Percentiles rank a stretch among this genome's conserved stretches.
Evolutionary conservation across 2,888 invertebrate genomes (phyloP).

Genomic region (Luffia ferchaultella): DNA sequence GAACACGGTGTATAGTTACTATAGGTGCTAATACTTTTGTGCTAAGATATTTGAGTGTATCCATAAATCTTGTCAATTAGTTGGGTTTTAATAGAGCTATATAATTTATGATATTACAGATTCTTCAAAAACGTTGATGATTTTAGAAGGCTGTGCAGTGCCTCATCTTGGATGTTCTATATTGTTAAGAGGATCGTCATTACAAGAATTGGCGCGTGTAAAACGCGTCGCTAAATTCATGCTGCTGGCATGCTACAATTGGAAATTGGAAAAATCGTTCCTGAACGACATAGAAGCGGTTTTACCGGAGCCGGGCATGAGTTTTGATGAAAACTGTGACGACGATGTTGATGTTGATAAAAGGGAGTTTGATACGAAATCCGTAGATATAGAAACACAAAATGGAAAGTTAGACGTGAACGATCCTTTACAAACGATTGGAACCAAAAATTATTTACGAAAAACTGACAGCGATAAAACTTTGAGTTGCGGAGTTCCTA

Average conservation of each 20-base stretch:
- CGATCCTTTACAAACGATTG: conserved; percentile 27
- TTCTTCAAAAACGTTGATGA: conserved; percentile 87
- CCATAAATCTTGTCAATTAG: too few relatives aligned
- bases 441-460: conserved; percentile 16
- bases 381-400: conserved; percentile 9
- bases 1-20: too few relatives aligned
- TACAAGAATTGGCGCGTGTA: conserved; percentile 78
- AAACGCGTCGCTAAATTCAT: conserved; percentile 85
- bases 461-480: conserved; percentile 47
- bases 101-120: conserved; percentile 58
- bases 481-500: conserved; percentile 57
- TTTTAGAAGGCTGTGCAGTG: conserved; percentile 89
- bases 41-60: too few relatives aligned
- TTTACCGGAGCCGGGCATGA: conserved; percentile 48
- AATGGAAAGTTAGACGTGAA: conserved; percentile 23
- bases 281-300: conserved; percentile 81
- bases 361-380: neutral
- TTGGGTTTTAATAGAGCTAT: too few relatives aligned
- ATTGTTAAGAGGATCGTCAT: conserved; percentile 78
- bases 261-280: conserved; percentile 91
- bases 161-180: conserved; percentile 88
- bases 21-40: too few relatives aligned
- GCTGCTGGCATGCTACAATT: conserved; percentile 88
- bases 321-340: conserved; percentile 33
- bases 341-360: conserved; percentile 9